These are phyloP conservation scores for Hirundichthys speculiger DNA, from an alignment of 2,113 vertebrate genomes.

Conservation along the genomic window DNA sequence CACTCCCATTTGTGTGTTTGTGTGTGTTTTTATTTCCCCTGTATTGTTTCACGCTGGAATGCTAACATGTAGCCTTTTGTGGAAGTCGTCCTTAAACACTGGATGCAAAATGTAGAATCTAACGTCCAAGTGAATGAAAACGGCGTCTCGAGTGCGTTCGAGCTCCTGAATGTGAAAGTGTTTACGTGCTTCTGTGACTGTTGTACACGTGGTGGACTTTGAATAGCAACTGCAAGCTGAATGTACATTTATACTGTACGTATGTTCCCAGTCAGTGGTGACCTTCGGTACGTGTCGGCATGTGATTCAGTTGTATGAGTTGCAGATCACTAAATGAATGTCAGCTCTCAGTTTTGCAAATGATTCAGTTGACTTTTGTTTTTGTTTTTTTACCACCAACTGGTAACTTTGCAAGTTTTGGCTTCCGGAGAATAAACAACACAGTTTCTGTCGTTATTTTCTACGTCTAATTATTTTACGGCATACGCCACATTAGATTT, in stretches of 20 bases:
- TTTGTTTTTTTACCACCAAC: too few species aligned
- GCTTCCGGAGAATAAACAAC: slow-evolving; percentile 54
- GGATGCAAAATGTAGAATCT: slow-evolving; percentile 29
- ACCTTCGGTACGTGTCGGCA: slow-evolving; percentile 52
- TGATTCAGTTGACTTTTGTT: slow-evolving; percentile 22
- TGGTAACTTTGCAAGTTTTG: slow-evolving; percentile 22
- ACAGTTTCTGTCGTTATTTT: slow-evolving; percentile 14
- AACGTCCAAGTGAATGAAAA: slow-evolving; percentile 21
- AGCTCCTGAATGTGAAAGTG: slow-evolving; percentile 51
- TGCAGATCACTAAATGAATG: slow-evolving; percentile 38
- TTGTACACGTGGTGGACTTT: slow-evolving; percentile 60
- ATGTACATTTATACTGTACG: slow-evolving; percentile 58
- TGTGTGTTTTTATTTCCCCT: too few species aligned
- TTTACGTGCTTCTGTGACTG: slow-evolving; percentile 54
- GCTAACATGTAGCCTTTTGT: slow-evolving; percentile 44
- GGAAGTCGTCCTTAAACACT: slow-evolving; percentile 19
- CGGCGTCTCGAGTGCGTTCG: slow-evolving; percentile 23
- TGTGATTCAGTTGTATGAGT: slow-evolving; percentile 42
- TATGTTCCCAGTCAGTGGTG: slow-evolving; percentile 48
- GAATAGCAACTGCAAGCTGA: slow-evolving; percentile 59
- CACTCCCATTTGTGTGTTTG: too few species aligned
- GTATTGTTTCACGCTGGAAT: slow-evolving; percentile 12
- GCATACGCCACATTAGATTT: too few species aligned
- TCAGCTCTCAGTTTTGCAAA: slow-evolving; percentile 27
- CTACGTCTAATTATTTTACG: neutral